Base-by-base conservation (phyloP, 2,888 invertebrate genomes). In the Tenthredo amoena region DNA sequence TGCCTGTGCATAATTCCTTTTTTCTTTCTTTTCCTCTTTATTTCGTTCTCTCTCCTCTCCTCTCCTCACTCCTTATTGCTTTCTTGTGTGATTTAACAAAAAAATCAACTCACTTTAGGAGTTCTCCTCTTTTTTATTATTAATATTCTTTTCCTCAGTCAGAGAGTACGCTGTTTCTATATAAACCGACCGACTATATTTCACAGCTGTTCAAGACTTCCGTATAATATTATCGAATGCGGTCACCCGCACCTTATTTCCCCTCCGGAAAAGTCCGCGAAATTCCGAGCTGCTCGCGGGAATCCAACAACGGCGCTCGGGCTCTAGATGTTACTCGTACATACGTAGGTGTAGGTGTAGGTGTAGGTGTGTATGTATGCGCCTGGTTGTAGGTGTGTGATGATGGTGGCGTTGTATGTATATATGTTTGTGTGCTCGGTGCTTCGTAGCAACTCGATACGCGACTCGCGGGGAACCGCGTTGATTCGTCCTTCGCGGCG, bases 391-490 rank as follows among this genome's bases (percentile, higher is more conserved):
- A 37, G 18, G 71, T 71, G 71, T n/a, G 55, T 40, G 31, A 34
- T 31, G 37, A 34, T 40, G 34, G 71, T 71, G 26, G 37, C 71
- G 71, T 71, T 71, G 12, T 74, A 50, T 50, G 18, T 77, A 55
- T 50, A 31, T 77, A 55, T 34, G 40, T 43, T 43, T 50, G 77
- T 55, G 31, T 31, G 47, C 50, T 77, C 50, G 26, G 77, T 55
- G 47, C 47, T 77, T 77, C 50, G 77, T 31, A 50, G 77, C 77
- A 55, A 77, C 77, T 77, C 77, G 77, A 77, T 77, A 47, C 77
- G 77, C 50, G 77, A 77, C 74, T 74, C 74, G 74, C 74, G 74
- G 74, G 74, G 74, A 74, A 43, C 74, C 74, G 74, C 77, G 77
- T 50, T 77, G 77, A 77, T 77, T 50, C 77, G 74, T 74, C 74